Evolutionary conservation across 2,113 vertebrate genomes (phyloP).

Genomic region (Vimba vimba): DNA sequence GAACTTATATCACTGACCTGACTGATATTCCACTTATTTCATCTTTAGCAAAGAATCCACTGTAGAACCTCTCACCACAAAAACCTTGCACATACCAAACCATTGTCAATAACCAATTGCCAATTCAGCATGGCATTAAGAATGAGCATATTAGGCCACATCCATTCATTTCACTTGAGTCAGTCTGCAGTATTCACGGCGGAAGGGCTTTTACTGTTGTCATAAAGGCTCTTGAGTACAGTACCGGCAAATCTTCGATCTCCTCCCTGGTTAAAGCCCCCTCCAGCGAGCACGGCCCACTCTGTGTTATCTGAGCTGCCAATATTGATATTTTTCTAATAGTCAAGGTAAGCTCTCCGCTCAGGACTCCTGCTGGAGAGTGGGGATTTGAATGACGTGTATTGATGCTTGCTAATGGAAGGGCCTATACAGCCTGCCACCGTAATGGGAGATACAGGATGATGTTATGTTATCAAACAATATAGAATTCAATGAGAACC

Average conservation of each 20-base stretch:
- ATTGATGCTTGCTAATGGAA: constrained; percentile 42
- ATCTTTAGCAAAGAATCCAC: not conserved
- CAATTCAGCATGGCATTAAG: not conserved
- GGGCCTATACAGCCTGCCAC: constrained; percentile 4
- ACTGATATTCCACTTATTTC: not conserved
- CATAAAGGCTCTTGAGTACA: constrained; percentile 12
- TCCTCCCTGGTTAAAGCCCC: constrained; percentile 23
- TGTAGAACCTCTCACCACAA: not conserved
- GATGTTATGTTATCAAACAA: constrained; percentile 27
- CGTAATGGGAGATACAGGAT: constrained; percentile 1
- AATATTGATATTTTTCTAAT: constrained; percentile 54
- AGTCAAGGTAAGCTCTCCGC: constrained; percentile 36
- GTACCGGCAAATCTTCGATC: not conserved
- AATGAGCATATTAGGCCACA: not conserved
- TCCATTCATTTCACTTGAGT: constrained; percentile 6
- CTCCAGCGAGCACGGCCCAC: constrained; percentile 8
- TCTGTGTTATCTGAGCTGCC: constrained; percentile 40
- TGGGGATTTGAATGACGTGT: constrained; percentile 41
- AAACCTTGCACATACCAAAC: not conserved
- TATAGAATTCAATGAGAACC: constrained; percentile 13
- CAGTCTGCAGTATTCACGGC: not conserved
- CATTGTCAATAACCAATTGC: not conserved
- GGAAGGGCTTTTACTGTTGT: constrained; percentile 12
- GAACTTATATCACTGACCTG: not conserved
- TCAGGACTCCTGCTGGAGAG: constrained; percentile 9